Percentiles rank a stretch among this genome's conserved stretches.
phyloP scores from a whole-genome alignment of 1,140 invertebrate species.

The Callitettix versicolor region DNA sequence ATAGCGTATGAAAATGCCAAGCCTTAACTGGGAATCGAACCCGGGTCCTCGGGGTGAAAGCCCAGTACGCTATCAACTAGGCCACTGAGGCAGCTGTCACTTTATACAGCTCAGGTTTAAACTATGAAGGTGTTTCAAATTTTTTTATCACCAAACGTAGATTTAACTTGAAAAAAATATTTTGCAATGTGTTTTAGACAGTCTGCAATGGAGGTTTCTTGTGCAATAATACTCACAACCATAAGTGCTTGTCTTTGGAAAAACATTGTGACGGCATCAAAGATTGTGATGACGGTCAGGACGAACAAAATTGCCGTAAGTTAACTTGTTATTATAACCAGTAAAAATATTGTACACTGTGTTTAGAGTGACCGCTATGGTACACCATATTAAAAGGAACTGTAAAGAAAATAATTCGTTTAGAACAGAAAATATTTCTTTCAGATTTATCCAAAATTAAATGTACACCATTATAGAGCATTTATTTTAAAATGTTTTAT shows the following conservation, averaged over 20 bases:
- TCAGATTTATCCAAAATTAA: neutral
- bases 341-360: constrained; percentile 5
- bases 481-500: neutral
- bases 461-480: neutral
- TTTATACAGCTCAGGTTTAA: no score
- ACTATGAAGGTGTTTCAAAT: no score
- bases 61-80: no score
- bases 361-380: constrained; percentile 25
- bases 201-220: no score
- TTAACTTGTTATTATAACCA: constrained; percentile 27
- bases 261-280: constrained; percentile 52
- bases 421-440: neutral
- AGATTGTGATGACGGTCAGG: constrained; percentile 54
- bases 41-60: no score
- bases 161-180: no score
- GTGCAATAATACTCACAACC: constrained; percentile 27
- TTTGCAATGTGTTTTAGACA: no score
- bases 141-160: no score
- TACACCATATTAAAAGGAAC: constrained; percentile 22
- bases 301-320: constrained; percentile 52
- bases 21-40: no score
- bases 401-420: neutral
- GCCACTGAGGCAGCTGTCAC: no score
- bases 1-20: no score
- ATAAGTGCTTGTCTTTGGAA: constrained; percentile 44